These are phyloP conservation scores for Vultur gryphus DNA, from an alignment of 2,797 vertebrate species.

Conservation along the genomic window DNA sequence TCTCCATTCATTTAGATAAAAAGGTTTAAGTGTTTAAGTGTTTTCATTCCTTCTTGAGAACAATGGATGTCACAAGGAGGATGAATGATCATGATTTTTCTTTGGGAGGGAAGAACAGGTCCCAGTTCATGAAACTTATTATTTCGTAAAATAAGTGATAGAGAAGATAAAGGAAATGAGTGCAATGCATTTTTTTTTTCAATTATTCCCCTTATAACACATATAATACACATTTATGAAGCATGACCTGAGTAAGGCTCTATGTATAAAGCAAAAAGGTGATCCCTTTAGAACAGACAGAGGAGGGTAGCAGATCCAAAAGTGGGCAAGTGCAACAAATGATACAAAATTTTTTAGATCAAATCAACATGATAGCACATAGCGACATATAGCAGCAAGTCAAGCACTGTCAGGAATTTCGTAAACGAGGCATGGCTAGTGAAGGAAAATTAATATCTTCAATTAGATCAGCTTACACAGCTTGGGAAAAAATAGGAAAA, in stretches of 20 bases:
- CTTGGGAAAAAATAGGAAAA: neutral
- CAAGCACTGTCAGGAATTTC: neutral
- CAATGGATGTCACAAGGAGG: neutral
- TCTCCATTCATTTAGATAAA: neutral
- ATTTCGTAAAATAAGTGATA: neutral
- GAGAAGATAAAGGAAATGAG: neutral
- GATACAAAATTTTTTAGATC: neutral
- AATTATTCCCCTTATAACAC: neutral
- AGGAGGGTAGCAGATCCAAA: neutral
- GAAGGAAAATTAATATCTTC: neutral
- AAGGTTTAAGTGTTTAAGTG: neutral
- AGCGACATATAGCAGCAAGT: neutral
- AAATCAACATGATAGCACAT: neutral
- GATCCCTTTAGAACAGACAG: neutral
- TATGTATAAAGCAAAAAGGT: neutral
- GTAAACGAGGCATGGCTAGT: neutral
- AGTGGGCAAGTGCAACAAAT: neutral
- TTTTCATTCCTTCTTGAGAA: neutral
- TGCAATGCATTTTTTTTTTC: neutral
- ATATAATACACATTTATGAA: neutral
- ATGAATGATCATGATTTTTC: neutral
- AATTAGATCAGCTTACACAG: neutral
- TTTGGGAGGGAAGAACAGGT: neutral
- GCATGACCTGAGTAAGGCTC: neutral
- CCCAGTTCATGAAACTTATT: neutral